These are phyloP conservation scores for Albula glossodonta DNA, from an alignment of 2,113 vertebrate genomes.

Conservation along the genomic window DNA sequence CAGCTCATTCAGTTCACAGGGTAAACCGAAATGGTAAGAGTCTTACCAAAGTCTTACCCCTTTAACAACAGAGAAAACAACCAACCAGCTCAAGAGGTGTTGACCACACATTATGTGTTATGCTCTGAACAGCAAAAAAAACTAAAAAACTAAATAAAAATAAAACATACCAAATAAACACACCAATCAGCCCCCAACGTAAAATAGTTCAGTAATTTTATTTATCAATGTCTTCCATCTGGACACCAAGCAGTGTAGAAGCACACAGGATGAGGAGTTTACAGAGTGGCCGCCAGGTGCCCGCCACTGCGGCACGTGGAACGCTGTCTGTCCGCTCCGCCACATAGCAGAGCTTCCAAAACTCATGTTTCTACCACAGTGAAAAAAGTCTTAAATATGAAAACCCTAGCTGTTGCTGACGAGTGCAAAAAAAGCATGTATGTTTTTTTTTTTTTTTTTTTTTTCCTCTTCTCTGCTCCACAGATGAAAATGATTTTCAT, in stretches of 20 bases:
- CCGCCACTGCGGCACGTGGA: constrained; percentile 65
- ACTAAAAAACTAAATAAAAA: neutral
- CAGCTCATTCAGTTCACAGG: too few relatives aligned
- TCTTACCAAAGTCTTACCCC: too few relatives aligned
- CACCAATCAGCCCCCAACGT: constrained; percentile 29
- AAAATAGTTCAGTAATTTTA: constrained; percentile 69
- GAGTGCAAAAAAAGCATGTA: constrained; percentile 55
- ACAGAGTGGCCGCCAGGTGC: constrained; percentile 58
- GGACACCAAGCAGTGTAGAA: constrained; percentile 70
- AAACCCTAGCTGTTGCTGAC: constrained; percentile 51
- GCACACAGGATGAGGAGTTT: constrained; percentile 57
- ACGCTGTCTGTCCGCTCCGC: constrained; percentile 64
- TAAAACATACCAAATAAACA: constrained; percentile 13
- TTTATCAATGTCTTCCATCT: constrained; percentile 60
- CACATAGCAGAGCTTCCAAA: constrained; percentile 56
- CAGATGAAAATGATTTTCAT: constrained; percentile 57
- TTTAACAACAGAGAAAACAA: too few relatives aligned
- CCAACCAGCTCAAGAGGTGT: too few relatives aligned
- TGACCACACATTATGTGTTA: neutral
- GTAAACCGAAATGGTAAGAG: too few relatives aligned
- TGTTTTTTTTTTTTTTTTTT: too few relatives aligned
- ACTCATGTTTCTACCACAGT: constrained; percentile 56
- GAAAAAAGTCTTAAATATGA: constrained; percentile 53
- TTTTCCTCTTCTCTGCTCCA: constrained; percentile 44
- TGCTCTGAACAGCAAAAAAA: neutral